These are phyloP conservation scores for Thysanoteuthis rhombus DNA, from an alignment of 2,888 invertebrate genomes.

Conservation along the genomic window DNA sequence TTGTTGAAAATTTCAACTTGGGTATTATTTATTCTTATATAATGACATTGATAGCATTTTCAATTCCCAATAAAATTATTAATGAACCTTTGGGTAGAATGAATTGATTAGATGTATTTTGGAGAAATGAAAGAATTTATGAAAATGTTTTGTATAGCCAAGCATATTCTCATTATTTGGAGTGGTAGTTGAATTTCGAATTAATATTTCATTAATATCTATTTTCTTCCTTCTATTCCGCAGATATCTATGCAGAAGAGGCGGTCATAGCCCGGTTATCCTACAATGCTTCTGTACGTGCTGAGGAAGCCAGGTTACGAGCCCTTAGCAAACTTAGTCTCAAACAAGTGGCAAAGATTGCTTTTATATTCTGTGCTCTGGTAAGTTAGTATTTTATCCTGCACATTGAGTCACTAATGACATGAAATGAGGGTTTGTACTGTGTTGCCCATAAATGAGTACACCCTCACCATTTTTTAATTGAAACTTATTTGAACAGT, in stretches of 20 bases:
- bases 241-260: constrained; percentile 82
- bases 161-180: not conserved
- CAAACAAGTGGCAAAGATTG: constrained; percentile 81
- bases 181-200: not conserved
- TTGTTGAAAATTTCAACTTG: too few relatives aligned
- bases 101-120: not conserved
- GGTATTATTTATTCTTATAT: not conserved
- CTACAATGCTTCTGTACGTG: constrained; percentile 90
- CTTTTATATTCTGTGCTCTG: constrained; percentile 85
- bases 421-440: too few relatives aligned
- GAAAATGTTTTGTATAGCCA: not conserved
- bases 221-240: constrained; percentile 32
- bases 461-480: too few relatives aligned
- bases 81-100: not conserved
- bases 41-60: not conserved
- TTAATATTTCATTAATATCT: not conserved
- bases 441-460: too few relatives aligned
- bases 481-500: too few relatives aligned
- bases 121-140: not conserved
- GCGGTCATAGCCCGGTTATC: constrained; percentile 91
- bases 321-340: constrained; percentile 82
- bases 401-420: not conserved
- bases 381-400: constrained; percentile 72
- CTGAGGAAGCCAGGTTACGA: constrained; percentile 80
- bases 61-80: not conserved